Evolutionary conservation across 2,888 invertebrate genomes (phyloP).

Genomic region (Sphaerophoria rueppellii): DNA sequence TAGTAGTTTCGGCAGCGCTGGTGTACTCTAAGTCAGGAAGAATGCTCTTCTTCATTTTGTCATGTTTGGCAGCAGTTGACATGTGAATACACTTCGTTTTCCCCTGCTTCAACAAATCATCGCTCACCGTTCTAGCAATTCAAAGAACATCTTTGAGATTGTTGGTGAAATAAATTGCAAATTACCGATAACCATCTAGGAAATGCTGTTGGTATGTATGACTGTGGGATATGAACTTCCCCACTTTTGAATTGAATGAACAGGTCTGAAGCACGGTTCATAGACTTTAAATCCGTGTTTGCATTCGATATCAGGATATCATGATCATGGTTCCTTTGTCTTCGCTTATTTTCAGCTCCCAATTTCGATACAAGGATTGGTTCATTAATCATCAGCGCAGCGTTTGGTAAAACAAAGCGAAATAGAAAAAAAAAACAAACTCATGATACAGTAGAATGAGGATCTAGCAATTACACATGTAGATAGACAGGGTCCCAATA

Average conservation of each 20-base stretch:
- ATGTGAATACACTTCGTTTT: constrained; percentile 77
- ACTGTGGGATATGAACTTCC: constrained; percentile 9
- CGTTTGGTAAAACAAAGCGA: constrained; percentile 78
- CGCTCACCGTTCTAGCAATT: constrained; percentile 78
- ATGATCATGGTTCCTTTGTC: constrained; percentile 10
- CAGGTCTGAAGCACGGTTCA: constrained; percentile 3
- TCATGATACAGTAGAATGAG: too few species aligned
- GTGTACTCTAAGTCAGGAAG: constrained; percentile 83
- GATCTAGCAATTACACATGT: constrained; percentile 94
- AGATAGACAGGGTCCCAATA: constrained; percentile 91
- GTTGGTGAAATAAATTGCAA: constrained; percentile 56
- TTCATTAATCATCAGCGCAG: constrained; percentile 80
- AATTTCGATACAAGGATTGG: constrained; percentile 78
- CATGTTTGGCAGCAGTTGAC: constrained; percentile 83
- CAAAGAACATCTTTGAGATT: constrained; percentile 79
- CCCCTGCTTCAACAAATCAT: neutral
- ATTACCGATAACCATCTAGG: constrained; percentile 34
- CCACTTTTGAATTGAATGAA: neutral
- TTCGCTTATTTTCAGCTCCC: constrained; percentile 28
- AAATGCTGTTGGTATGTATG: constrained; percentile 25
- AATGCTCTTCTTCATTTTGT: constrained; percentile 93
- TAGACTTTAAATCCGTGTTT: constrained; percentile 44
- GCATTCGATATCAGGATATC: constrained; percentile 36
- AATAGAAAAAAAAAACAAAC: constrained; percentile 78
- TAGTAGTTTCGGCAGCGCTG: too few species aligned